Conservation (phyloP, 1,140 invertebrate genomes). For the Apocrypta bakeri region DNA sequence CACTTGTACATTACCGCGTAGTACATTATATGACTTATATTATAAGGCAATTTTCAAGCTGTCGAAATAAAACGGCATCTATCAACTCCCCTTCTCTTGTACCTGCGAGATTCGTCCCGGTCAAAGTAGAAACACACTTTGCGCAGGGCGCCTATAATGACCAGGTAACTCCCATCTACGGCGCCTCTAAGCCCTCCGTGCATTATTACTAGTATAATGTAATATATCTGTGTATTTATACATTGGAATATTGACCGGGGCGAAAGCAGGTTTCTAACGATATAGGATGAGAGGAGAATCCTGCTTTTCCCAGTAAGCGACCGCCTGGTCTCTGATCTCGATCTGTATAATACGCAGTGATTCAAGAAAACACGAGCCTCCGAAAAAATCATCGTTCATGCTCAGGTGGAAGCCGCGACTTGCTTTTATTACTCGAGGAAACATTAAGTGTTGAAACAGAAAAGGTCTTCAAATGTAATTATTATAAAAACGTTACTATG, state of each 20-base stretch:
- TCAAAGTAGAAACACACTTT: slow-evolving; percentile 10
- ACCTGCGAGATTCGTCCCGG: background rate
- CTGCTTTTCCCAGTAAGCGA: background rate
- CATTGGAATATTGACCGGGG: background rate
- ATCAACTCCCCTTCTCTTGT: background rate
- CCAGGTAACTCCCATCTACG: background rate
- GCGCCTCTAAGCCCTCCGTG: background rate
- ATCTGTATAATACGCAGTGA: background rate
- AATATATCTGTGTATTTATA: background rate
- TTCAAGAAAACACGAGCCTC: background rate
- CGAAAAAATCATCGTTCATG: too few relatives aligned
- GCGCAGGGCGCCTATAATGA: background rate
- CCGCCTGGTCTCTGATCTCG: background rate
- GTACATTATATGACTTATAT: background rate
- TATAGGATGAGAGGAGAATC: background rate
- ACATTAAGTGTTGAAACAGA: too few relatives aligned
- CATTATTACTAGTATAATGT: too few relatives aligned
- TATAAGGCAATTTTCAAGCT: background rate
- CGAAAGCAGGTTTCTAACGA: background rate
- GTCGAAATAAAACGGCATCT: background rate
- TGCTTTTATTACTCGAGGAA: too few relatives aligned
- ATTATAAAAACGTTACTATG: too few relatives aligned
- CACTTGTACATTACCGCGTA: background rate
- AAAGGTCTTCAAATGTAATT: too few relatives aligned
- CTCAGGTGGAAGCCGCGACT: too few relatives aligned